Conservation (phyloP, 2,797 vertebrate species). For the Sebastes ruberrimus region DNA sequence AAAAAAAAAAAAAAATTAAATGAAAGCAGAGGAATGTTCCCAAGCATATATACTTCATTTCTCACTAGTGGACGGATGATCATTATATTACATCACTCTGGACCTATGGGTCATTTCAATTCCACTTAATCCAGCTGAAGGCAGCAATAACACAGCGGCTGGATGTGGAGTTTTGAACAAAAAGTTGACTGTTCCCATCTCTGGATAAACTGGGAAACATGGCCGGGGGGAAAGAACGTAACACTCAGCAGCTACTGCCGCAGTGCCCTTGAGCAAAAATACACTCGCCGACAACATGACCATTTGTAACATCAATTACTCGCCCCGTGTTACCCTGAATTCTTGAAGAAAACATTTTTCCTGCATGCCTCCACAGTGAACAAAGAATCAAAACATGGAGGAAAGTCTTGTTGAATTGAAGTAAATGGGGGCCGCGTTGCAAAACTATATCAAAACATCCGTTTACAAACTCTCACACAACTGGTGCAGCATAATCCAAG, state of each 20-base stretch:
- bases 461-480: too few species aligned
- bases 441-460: too few species aligned
- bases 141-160: conserved; percentile 21
- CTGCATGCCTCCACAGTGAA: too few species aligned
- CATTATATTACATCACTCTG: conserved; percentile 47
- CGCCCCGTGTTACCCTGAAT: too few species aligned
- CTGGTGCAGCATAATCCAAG: too few species aligned
- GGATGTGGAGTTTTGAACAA: conserved; percentile 19
- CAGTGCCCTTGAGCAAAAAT: conserved; percentile 27
- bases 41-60: conserved; percentile 37
- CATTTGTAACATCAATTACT: too few species aligned
- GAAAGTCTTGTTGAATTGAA: too few species aligned
- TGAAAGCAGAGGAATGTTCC: conserved; percentile 25
- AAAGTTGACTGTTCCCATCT: conserved; percentile 16
- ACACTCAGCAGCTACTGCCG: conserved; percentile 33
- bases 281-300: too few species aligned
- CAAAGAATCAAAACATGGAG: too few species aligned
- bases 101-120: conserved; percentile 42
- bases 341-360: too few species aligned
- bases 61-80: conserved; percentile 28
- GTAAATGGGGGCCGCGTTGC: too few species aligned
- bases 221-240: conserved; percentile 14
- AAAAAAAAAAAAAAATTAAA: conserved; percentile 18
- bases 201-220: conserved; percentile 19
- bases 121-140: conserved; percentile 41